Percentiles rank a stretch among this genome's conserved stretches.
Evolutionary conservation across 2,797 vertebrate species (phyloP).

Genomic region (Catharus ustulatus): DNA sequence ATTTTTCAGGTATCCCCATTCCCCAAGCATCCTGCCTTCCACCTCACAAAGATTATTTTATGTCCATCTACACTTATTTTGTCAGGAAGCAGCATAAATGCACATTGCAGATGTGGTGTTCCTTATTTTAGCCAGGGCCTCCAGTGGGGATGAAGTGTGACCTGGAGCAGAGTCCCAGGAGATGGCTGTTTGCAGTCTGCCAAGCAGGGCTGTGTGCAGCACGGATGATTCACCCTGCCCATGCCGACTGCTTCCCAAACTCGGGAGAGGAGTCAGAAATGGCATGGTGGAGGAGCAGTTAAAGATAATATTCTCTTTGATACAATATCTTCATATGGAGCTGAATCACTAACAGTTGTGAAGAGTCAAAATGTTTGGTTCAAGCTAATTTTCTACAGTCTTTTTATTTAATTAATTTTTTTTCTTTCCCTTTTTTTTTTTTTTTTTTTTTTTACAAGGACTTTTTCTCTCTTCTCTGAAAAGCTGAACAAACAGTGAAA

Average conservation of each 20-base stretch:
- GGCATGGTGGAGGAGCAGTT: not conserved
- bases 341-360: not conserved
- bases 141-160: not conserved
- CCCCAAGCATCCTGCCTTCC: not conserved
- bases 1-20: not conserved
- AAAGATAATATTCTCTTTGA: not conserved
- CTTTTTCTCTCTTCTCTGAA: not conserved
- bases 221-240: conserved; percentile 2
- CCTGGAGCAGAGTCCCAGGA: conserved; percentile 19
- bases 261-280: not conserved
- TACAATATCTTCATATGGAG: not conserved
- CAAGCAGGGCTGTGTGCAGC: conserved; percentile 10
- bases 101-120: conserved; percentile 48
- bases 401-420: not conserved
- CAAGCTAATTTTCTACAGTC: not conserved
- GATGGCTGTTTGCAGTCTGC: not conserved
- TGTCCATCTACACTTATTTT: not conserved
- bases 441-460: not conserved
- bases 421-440: not conserved
- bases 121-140: conserved; percentile 57
- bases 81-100: conserved; percentile 11
- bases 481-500: conserved; percentile 2
- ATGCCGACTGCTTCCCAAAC: not conserved
- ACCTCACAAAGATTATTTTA: not conserved
- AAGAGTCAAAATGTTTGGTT: not conserved